Evolutionary conservation across 2,797 vertebrate genomes (phyloP), one percentile per base, ranked within the genome.

Genomic region (Leptatherina wallacei): DNA sequence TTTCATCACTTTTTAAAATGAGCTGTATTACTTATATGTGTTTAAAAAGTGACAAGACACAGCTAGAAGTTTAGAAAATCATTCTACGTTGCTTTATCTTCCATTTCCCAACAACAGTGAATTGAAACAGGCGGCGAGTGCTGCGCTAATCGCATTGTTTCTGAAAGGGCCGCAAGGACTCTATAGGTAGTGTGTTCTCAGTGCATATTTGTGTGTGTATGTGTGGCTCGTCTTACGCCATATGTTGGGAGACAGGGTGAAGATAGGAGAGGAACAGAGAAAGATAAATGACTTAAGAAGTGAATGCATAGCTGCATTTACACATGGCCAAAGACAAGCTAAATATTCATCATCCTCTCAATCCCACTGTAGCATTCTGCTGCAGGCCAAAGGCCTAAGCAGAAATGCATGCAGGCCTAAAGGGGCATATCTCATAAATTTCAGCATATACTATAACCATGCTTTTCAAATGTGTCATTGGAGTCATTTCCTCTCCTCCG

Each of bases 251-350:
- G 92, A 93, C 89, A 93, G 78, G 83, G 73, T 80, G 76, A 87
- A 69, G 83, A 88, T 69, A 81, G 84, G 73, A 88, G 77, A 88
- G 74, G 75, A 82, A 84, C 69, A 56, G 69, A 71, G 72, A 90
- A 91, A 93, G 92, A 94, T 91, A 91, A 91, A 93, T 94, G 90
- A 93, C 71, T 91, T 85, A 79, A 91, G 81, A 90, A 90, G 82
- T 93, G 80, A 93, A 91, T 90, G 88, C 86, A 89, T 89, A 82
- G 79, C 85, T 92, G 90, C 85, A 83, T 91, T 91, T 89, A 90
- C 90, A 91, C 88, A 89, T 79, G 60, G 77, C 84, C 81, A 70
- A 85, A 84, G 79, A 87, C 63, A 62, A 76, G 75, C 79, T 88
- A 86, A 90, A 88, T 91, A 91, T 91, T 90, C 90, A 90, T 93